Evolutionary conservation across 2,113 vertebrate species (phyloP), one percentile per base, ranked within the genome.

Genomic region (Chlorodrepanis virens): DNA sequence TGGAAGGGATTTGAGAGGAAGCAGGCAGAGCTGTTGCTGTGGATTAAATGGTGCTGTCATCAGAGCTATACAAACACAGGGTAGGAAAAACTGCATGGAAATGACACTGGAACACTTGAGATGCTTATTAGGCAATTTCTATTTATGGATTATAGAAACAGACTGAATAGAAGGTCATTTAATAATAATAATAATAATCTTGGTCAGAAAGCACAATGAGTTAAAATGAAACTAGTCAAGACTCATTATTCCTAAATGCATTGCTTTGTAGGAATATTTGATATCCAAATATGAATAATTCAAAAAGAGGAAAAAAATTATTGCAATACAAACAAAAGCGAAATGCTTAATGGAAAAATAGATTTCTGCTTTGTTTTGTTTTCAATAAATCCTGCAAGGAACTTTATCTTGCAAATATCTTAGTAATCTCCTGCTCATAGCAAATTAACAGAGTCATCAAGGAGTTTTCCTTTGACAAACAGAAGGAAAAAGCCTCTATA

Each of bases 91-190:
- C 54, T 81, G n/a, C 63, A 4, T 56, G 37, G 56, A 88, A 80
- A 86, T 74, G 64, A 56, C 60, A 71, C 60, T 22, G 3, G 24
- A 80, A 31, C 74, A 54, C 63, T 74, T 78, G 71, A 83, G 45
- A 75, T 87, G n/a, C 52, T 96, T 52, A 64, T 93, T 94, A 92
- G 40, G 56, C 35, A 37, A 27, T 82, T 95, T 81, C 76, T 93
- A 35, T 92, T 94, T 95, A 56, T 64, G 85, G 64, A 29, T 88
- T 35, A 27, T 12, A 68, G 72, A 71, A 83, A 28, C 35, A 56
- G n/a, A 68, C 56, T 70, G 81, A 89, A 40, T 56, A 60, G 67
- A 77, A 88, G 64, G 80, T 45, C 64, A 74, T 56, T 86, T 83
- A 37, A 52, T 85, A 74, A 27, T 39, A 53, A 53, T 37, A 59